phyloP scores from a whole-genome alignment of 2,113 vertebrate genomes.

The Equus quagga region DNA sequence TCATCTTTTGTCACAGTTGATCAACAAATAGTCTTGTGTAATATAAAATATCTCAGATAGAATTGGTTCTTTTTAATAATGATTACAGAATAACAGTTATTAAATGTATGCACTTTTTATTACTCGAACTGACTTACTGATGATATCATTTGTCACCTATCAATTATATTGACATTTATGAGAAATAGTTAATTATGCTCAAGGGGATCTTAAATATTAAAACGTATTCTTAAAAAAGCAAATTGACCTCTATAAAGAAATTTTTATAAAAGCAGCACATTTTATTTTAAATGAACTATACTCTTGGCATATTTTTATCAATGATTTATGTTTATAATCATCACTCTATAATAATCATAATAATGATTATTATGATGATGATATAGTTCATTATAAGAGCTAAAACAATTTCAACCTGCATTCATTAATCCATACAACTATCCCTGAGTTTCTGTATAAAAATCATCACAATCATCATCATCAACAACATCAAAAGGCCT shows the following conservation, averaged over 20 bases:
- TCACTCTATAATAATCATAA: neutral
- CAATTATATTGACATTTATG: constrained; percentile 2
- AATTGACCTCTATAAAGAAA: neutral
- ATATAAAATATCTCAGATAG: constrained; percentile 38
- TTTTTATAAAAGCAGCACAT: neutral
- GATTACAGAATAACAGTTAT: neutral
- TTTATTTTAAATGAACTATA: constrained; percentile 10
- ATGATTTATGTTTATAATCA: constrained; percentile 32
- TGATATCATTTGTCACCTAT: neutral
- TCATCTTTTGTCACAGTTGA: neutral
- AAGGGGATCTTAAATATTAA: constrained; percentile 20
- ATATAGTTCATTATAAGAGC: constrained; percentile 1
- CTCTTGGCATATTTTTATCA: neutral
- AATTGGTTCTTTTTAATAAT: constrained; percentile 31
- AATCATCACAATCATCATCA: neutral
- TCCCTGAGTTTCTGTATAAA: constrained; percentile 9
- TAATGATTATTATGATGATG: neutral
- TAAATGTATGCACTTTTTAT: neutral
- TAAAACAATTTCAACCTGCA: neutral
- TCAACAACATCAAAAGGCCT: neutral
- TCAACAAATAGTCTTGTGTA: neutral
- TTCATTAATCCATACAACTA: neutral
- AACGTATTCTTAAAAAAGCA: neutral
- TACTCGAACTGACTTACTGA: neutral
- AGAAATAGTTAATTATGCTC: neutral